A percentile compares a stretch with the other conserved stretches of the same genome.
These are phyloP conservation scores for Stenodema calcarata DNA, from an alignment of 2,888 invertebrate genomes.

Conservation along the genomic window DNA sequence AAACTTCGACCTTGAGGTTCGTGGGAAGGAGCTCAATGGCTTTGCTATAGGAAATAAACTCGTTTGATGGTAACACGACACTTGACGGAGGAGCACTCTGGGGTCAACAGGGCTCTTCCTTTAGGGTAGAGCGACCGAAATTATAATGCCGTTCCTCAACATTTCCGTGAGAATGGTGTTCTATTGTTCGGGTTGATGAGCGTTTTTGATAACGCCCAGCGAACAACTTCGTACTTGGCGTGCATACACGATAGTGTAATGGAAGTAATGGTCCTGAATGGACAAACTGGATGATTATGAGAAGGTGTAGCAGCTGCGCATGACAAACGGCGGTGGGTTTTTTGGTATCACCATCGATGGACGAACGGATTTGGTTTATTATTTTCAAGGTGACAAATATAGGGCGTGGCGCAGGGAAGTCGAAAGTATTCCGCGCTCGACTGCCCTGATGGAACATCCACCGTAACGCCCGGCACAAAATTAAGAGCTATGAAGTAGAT, in stretches of 20 bases:
- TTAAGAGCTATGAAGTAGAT: too few species aligned
- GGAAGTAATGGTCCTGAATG: not conserved
- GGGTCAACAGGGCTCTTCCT: not conserved
- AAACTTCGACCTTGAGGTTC: not conserved
- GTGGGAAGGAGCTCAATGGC: not conserved
- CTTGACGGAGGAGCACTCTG: not conserved
- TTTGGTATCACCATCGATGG: too few species aligned
- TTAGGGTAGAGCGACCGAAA: not conserved
- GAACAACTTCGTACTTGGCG: not conserved
- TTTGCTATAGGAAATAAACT: not conserved
- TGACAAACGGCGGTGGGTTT: too few species aligned
- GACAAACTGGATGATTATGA: too few species aligned
- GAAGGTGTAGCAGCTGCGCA: too few species aligned
- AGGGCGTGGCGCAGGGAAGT: too few species aligned
- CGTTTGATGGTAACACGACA: not conserved
- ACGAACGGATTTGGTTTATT: too few species aligned
- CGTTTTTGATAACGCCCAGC: not conserved
- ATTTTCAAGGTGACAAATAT: too few species aligned
- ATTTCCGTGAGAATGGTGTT: not conserved
- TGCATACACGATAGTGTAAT: not conserved
- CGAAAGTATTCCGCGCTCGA: too few species aligned
- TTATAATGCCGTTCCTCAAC: not conserved
- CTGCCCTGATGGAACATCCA: too few species aligned
- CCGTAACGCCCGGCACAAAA: too few species aligned
- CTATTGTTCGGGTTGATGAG: not conserved